Base-by-base conservation (phyloP, 2,797 vertebrate species). In the Halcyon chelicuti region DNA sequence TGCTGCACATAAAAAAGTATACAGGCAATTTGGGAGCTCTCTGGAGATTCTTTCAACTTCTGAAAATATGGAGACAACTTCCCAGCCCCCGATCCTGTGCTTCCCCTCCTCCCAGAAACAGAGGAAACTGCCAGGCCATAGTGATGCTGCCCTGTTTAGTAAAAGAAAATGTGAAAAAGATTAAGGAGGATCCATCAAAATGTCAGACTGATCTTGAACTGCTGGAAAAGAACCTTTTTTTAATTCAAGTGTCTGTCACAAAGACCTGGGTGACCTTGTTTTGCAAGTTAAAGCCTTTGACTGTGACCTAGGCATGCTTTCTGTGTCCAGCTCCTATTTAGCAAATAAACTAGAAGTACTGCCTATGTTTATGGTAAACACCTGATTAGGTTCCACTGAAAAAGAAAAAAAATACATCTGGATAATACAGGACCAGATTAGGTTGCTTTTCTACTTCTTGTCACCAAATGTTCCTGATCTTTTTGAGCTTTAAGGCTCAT, bases 271-370 rank as follows among this genome's bases (percentile, higher is more conserved):
- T 97, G 97, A 98, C 98, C 98, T 98, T 98, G 98, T 91, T 94
- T 94, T 95, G 72, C 57, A 68, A 60, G 10, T 75, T 77, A 91
- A 96, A 97, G 63, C 85, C 93, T 93, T 79, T 93, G 86, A 96
- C 92, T 95, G 37, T 94, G 94, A 97, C 87, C 93, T 40, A 94
- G 58, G 85, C 84, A 85, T 82, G 92, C 94, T 95, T 97, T 94
- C 96, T 91, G 95, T 99, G 99, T 98, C 98, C 97, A 96, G 97
- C 96, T 97, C 76, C 52, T 99, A 98, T 99, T 99, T 99, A 98
- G 98, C 97, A 99, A 99, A 99, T 98, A 99, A 62, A 96, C 91
- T 88, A 95, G 98, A 98, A 98, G 98, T 98, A 98, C 99, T 98
- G 98, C 97, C 97, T 42, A 9, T 99, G 98, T 99, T 99, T 98